phyloP scores from a whole-genome alignment of 2,797 vertebrate genomes.

The Linurgus olivaceus region DNA sequence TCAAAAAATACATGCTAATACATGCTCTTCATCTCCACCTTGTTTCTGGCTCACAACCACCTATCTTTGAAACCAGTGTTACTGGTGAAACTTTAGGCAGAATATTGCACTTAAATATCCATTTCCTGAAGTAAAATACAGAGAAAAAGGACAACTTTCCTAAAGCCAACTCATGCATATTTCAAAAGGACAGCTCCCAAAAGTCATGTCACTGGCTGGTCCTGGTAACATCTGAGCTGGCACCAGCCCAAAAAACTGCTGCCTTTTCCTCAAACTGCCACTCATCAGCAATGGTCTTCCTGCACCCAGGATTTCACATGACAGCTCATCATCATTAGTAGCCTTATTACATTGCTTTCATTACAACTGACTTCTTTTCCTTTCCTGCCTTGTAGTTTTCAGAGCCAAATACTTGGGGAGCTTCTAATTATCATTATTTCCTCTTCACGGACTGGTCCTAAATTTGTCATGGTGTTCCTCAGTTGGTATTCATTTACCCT shows the following conservation, averaged over 20 bases:
- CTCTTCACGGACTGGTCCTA: background rate
- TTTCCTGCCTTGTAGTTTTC: background rate
- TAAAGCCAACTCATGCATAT: background rate
- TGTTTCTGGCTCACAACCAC: background rate
- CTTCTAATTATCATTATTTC: background rate
- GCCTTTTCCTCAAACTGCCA: background rate
- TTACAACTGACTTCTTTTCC: background rate
- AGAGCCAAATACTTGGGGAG: background rate
- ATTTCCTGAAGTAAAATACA: background rate
- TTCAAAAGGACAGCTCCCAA: background rate
- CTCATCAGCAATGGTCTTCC: background rate
- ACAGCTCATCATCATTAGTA: background rate
- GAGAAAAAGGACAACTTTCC: background rate
- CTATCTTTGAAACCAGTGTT: background rate
- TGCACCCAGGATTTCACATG: background rate
- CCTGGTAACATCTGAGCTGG: background rate
- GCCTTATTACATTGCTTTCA: background rate
- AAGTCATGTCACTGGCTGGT: background rate
- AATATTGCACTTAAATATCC: background rate
- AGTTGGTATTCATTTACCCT: background rate
- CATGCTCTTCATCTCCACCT: background rate
- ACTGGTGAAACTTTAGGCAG: background rate
- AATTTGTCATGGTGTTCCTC: background rate
- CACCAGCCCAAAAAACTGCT: background rate
- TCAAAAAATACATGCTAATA: background rate